These are phyloP conservation scores for Montipora capitata DNA, from an alignment of 92 coral and sea anemone genomes.

Conservation along the genomic window DNA sequence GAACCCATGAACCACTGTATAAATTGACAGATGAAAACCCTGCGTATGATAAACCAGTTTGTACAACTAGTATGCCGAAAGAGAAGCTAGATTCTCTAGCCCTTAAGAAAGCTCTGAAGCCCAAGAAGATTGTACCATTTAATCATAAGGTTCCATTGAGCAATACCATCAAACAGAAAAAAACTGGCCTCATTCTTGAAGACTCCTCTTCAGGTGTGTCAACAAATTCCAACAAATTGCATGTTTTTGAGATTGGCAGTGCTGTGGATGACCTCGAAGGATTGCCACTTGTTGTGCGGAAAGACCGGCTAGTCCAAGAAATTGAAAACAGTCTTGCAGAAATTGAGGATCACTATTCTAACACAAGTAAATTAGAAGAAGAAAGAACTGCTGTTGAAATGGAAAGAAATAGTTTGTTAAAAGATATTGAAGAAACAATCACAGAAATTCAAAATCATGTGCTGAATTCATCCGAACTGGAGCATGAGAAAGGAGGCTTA, in stretches of 20 bases:
- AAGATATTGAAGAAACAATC: conserved; percentile 85
- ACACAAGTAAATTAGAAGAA: conserved; percentile 75
- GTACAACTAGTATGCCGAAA: conserved; percentile 50
- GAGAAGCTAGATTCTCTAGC: conserved; percentile 29
- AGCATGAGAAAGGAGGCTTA: conserved; percentile 79
- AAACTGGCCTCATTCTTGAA: background rate
- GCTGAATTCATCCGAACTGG: conserved; percentile 80
- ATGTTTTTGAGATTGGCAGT: conserved; percentile 24
- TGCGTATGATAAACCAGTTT: background rate
- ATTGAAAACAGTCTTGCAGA: conserved; percentile 88
- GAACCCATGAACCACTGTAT: background rate
- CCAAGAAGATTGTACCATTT: conserved; percentile 21
- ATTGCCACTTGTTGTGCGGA: conserved; percentile 72
- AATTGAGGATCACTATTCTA: conserved; percentile 84
- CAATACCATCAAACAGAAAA: background rate
- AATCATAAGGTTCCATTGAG: conserved; percentile 41
- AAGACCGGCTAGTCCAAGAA: conserved; percentile 90
- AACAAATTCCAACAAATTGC: conserved; percentile 5
- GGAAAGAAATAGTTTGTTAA: conserved; percentile 75
- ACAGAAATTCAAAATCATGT: conserved; percentile 88
- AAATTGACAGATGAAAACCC: conserved; percentile 25
- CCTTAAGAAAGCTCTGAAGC: conserved; percentile 16
- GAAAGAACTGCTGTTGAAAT: conserved; percentile 76
- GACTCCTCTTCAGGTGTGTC: background rate
- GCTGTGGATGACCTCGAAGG: conserved; percentile 77